Evolutionary conservation across 2,888 invertebrate species (phyloP).

Genomic region (Drosophila demipolita): DNA sequence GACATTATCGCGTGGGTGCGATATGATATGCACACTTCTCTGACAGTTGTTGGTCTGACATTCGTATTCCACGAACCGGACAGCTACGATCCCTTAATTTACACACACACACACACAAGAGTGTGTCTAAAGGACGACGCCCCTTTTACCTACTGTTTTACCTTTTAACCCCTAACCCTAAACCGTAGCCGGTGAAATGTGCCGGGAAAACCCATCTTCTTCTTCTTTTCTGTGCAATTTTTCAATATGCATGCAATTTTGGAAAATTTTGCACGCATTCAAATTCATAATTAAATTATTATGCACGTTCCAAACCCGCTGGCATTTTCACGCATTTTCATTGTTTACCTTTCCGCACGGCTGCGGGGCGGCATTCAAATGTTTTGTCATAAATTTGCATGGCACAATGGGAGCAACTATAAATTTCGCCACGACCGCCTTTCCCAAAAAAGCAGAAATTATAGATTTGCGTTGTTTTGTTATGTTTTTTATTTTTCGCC

Average conservation of each 20-base stretch:
- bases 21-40: constrained; percentile 34
- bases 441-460: constrained; percentile 56
- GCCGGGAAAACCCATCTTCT: constrained; percentile 57
- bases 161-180: constrained; percentile 5
- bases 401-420: constrained; percentile 58
- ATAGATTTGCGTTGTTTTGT: constrained; percentile 58
- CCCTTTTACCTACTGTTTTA: constrained; percentile 28
- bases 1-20: constrained; percentile 80
- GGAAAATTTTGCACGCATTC: constrained; percentile 67
- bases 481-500: constrained; percentile 27
- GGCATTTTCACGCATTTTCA: constrained; percentile 12
- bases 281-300: constrained; percentile 78
- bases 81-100: constrained; percentile 44
- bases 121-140: constrained; percentile 23
- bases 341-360: constrained; percentile 72
- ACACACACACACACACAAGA: constrained; percentile 45
- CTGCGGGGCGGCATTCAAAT: constrained; percentile 52
- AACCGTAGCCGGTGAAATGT: constrained; percentile 27
- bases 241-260: constrained; percentile 59
- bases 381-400: constrained; percentile 81
- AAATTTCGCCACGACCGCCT: constrained; percentile 35
- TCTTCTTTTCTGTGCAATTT: constrained; percentile 36
- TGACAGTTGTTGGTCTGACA: constrained; percentile 61
- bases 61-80: constrained; percentile 23
- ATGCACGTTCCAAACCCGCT: constrained; percentile 64